Evolutionary conservation across 2,888 invertebrate species (phyloP), one percentile per base, ranked within the genome.

Genomic region (Ochlodes sylvanus): DNA sequence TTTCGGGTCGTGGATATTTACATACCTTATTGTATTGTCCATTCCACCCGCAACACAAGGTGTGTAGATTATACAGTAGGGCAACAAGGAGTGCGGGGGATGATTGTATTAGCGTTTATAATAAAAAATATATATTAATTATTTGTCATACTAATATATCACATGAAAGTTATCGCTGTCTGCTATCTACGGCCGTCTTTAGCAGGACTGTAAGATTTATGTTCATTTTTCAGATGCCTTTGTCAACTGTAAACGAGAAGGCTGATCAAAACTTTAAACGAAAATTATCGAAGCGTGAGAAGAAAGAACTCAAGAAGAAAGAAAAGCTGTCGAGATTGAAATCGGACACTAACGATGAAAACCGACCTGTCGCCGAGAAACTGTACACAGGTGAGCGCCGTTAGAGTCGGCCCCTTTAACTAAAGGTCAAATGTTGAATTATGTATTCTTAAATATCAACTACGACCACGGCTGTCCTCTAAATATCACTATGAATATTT

Each of bases 251-350:
- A 75, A 94, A 95, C 79, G 96, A 97, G 84, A 96, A 96, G 78
- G 95, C 96, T 71, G 96, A 96, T 76, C 95, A 96, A 73, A 97
- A 97, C 85, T 98, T 98, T 84, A 96, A 98, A 83, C 94, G 99
- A 83, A 98, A 98, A 94, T 94, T 99, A 77, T 99, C 99, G 61
- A 99, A 99, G 93, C 95, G 99, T 60, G 99, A 99, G 89, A 99
- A 99, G 91, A 99, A 99, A 86, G 99, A 99, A 86, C 94, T 98
- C 85, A 99, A 99, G 90, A 99, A 99, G 88, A 97, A 98, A 85
- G 98, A 98, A 81, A 98, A 98, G 89, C 87, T 97, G 72, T 96
- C 97, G 56, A 95, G 97, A 83, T 90, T 97, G 77, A 96, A 97
- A 89, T 96, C 96, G 58, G 95, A 95, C 79, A 89, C 93, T 0